A percentile compares a stretch with the other conserved stretches of the same genome.
phyloP scores from a whole-genome alignment of 2,888 invertebrate genomes.

The Philereme vetulata region DNA sequence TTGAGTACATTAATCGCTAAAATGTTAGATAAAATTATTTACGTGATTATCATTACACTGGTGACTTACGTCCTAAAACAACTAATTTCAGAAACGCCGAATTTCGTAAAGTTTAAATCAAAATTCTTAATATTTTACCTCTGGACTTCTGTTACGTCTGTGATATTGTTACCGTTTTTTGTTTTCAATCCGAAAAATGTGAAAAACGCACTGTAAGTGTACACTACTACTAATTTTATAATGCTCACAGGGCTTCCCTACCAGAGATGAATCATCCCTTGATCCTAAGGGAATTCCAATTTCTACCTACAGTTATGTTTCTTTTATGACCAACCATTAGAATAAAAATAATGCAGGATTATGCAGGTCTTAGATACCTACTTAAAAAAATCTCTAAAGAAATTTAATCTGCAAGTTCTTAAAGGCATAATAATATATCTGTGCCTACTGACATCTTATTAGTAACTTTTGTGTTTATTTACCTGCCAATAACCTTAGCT shows the following conservation, averaged over 20 bases:
- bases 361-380: too few relatives aligned
- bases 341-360: too few relatives aligned
- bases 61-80: conserved; percentile 75
- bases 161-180: conserved; percentile 75
- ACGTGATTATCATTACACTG: conserved; percentile 61
- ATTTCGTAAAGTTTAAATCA: conserved; percentile 78
- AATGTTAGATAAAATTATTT: conserved; percentile 77
- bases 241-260: background rate
- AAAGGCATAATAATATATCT: too few relatives aligned
- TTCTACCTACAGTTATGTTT: background rate
- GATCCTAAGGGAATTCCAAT: background rate
- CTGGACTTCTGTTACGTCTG: conserved; percentile 68
- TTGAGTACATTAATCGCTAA: conserved; percentile 27
- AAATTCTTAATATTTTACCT: conserved; percentile 79
- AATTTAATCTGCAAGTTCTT: too few relatives aligned
- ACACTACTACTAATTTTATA: background rate
- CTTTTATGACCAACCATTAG: too few relatives aligned
- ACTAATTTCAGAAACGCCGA: conserved; percentile 78
- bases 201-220: conserved; percentile 82
- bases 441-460: too few relatives aligned
- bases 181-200: conserved; percentile 80
- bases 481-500: too few relatives aligned
- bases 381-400: too few relatives aligned
- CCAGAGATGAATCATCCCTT: conserved; percentile 2
- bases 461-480: too few relatives aligned